These are phyloP conservation scores for Cyprinodon variegatus DNA, from an alignment of 2,113 vertebrate species.

Conservation along the genomic window DNA sequence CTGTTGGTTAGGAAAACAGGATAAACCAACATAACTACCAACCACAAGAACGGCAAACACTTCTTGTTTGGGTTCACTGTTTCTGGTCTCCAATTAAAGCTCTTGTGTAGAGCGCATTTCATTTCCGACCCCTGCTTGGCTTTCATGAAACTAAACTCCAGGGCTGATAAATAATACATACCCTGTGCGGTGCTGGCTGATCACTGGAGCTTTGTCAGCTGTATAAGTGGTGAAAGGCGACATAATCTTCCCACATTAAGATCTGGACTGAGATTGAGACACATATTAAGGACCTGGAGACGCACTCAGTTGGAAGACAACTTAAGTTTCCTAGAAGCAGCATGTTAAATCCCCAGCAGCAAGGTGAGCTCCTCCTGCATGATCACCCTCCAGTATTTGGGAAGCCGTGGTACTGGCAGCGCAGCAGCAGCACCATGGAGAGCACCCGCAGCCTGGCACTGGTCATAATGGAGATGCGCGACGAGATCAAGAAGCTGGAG, in stretches of 20 bases:
- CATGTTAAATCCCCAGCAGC: constrained; percentile 63
- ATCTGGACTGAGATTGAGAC: constrained; percentile 72
- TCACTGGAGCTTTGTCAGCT: constrained; percentile 73
- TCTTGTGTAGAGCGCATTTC: constrained; percentile 53
- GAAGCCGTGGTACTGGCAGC: constrained; percentile 77
- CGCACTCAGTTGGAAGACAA: constrained; percentile 14
- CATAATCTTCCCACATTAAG: constrained; percentile 67
- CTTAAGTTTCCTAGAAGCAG: constrained; percentile 13
- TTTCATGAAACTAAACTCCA: constrained; percentile 84
- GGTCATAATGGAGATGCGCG: constrained; percentile 86
- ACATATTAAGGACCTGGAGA: constrained; percentile 15
- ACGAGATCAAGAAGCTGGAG: constrained; percentile 87
- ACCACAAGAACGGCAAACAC: background rate
- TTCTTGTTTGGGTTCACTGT: background rate
- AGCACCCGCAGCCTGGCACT: constrained; percentile 78
- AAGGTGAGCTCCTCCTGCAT: constrained; percentile 19
- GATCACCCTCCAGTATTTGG: constrained; percentile 61
- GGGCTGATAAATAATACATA: constrained; percentile 90
- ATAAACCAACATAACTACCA: background rate
- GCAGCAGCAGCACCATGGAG: constrained; percentile 81
- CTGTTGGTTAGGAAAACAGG: background rate
- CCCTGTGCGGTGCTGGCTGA: constrained; percentile 65
- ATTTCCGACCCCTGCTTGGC: constrained; percentile 72
- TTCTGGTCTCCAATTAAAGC: constrained; percentile 10
- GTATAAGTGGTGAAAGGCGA: constrained; percentile 80